These are phyloP conservation scores for Asteroscopus sphinx DNA, from an alignment of 2,888 invertebrate genomes.

Conservation along the genomic window DNA sequence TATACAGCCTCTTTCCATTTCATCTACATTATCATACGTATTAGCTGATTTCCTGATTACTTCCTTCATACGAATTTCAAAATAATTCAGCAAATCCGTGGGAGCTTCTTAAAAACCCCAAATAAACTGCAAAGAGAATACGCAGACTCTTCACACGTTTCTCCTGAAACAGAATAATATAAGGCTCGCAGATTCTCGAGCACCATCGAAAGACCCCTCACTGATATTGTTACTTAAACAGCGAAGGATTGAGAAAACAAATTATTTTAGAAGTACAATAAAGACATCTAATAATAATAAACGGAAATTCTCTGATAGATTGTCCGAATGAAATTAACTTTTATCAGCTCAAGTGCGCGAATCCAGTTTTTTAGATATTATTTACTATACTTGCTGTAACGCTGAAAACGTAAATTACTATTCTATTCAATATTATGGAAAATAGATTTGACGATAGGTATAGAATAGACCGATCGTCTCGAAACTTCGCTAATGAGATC, in stretches of 20 bases:
- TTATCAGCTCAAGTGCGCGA: conserved; percentile 7
- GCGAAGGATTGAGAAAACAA: conserved; percentile 8
- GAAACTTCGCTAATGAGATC: conserved; percentile 51
- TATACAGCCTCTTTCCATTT: conserved; percentile 33
- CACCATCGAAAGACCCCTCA: neutral
- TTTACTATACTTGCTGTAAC: no score
- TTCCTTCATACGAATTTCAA: conserved; percentile 35
- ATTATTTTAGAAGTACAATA: conserved; percentile 6
- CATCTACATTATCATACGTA: conserved; percentile 52
- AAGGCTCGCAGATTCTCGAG: conserved; percentile 7
- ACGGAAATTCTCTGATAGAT: neutral
- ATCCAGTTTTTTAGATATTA: no score
- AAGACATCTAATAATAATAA: conserved; percentile 7
- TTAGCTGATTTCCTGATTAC: conserved; percentile 45
- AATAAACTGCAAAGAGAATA: conserved; percentile 11
- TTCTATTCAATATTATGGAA: neutral
- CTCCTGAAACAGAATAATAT: conserved; percentile 21
- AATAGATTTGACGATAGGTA: conserved; percentile 15
- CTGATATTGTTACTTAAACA: conserved; percentile 8
- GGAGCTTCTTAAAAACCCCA: conserved; percentile 17
- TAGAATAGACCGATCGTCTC: no score
- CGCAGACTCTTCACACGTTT: conserved; percentile 14
- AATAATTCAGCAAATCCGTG: conserved; percentile 35
- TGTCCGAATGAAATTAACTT: conserved; percentile 11
- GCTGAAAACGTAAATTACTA: no score